Evolutionary conservation across 37 sponge, comb jelly and placozoan genomes (phyloP).

Genomic region (Amphimedon queenslandica): DNA sequence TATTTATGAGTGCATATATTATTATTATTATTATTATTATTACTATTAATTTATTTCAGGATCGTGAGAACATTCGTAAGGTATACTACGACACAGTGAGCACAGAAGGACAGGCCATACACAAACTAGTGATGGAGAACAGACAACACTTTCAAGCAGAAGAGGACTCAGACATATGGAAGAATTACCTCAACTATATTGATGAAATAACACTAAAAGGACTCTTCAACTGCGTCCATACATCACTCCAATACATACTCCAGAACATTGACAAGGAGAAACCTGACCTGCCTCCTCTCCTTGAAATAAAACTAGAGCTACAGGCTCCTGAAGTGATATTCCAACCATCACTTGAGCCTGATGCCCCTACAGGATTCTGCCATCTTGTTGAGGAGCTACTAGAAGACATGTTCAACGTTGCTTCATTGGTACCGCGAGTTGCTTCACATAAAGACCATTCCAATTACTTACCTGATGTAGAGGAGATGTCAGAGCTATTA

Average conservation of each 20-base stretch:
- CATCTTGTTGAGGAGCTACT: constrained; percentile 69
- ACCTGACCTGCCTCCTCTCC: constrained; percentile 66
- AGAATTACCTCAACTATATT: constrained; percentile 84
- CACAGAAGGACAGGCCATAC: constrained; percentile 76
- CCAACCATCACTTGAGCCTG: constrained; percentile 82
- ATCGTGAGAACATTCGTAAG: constrained; percentile 63
- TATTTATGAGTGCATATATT: too few species aligned
- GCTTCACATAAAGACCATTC: constrained; percentile 68
- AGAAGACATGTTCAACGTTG: constrained; percentile 80
- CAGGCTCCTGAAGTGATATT: constrained; percentile 89
- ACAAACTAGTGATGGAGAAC: constrained; percentile 68
- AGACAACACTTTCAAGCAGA: constrained; percentile 41
- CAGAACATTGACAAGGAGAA: constrained; percentile 74
- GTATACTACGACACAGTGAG: constrained; percentile 68
- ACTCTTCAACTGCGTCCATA: constrained; percentile 81
- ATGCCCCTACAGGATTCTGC: constrained; percentile 59
- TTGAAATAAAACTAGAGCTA: constrained; percentile 92
- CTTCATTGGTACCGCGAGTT: constrained; percentile 78
- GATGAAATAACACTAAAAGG: constrained; percentile 94
- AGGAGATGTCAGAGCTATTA: constrained; percentile 88
- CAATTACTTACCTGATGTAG: constrained; percentile 88
- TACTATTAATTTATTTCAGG: too few species aligned
- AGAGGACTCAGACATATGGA: constrained; percentile 81
- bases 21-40: too few species aligned
- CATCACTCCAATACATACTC: constrained; percentile 86